Evolutionary conservation across 2,113 vertebrate genomes (phyloP).

Genomic region (Psilopsiagon aymara): DNA sequence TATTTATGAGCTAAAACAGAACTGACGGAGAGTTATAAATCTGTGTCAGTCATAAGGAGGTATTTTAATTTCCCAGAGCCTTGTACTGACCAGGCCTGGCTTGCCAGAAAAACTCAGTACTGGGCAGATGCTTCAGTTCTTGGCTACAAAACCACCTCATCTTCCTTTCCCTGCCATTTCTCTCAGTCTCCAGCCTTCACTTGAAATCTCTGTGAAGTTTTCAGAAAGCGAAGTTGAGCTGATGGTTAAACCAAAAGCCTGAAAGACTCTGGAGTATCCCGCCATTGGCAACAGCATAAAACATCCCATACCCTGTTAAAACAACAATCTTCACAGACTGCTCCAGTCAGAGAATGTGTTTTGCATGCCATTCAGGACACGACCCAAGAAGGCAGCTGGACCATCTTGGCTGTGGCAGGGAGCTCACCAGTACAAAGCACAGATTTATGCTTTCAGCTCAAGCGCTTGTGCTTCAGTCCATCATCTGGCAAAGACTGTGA

Average conservation of each 20-base stretch:
- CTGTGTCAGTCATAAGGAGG: not conserved
- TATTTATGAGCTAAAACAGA: not conserved
- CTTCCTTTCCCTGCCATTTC: not conserved
- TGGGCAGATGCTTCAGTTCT: not conserved
- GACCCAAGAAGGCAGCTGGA: not conserved
- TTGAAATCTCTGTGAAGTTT: not conserved
- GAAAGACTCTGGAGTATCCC: not conserved
- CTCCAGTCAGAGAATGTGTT: fast-evolving
- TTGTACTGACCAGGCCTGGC: not conserved
- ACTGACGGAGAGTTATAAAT: not conserved
- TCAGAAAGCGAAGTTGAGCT: not conserved
- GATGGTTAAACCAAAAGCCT: not conserved
- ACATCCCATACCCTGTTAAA: not conserved
- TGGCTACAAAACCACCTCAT: not conserved
- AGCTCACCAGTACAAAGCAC: not conserved
- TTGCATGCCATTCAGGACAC: fast-evolving
- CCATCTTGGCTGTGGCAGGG: not conserved
- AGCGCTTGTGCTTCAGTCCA: not conserved
- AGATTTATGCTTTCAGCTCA: not conserved
- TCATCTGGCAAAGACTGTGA: not conserved
- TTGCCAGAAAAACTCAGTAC: constrained; percentile 14
- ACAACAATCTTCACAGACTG: not conserved
- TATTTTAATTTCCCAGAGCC: constrained; percentile 21
- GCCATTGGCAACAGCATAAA: not conserved
- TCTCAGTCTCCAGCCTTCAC: not conserved